A percentile compares a stretch with the other conserved stretches of the same genome.
Evolutionary conservation across 2,888 invertebrate genomes (phyloP).

Genomic region (Poecilus cupreus): DNA sequence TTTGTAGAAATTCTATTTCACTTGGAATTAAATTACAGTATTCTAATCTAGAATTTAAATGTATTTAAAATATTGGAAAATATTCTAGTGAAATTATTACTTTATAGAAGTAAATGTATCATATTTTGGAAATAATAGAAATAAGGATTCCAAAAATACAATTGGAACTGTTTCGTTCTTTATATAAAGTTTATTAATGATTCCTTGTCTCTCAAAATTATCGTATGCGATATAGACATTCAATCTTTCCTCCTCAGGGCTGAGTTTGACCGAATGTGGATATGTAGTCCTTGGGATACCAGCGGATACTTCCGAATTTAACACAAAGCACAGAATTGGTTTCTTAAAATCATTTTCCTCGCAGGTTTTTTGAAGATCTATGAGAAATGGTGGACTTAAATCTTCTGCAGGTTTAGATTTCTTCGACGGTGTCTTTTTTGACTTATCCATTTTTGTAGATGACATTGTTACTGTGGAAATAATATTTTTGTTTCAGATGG

Average conservation of each 20-base stretch:
- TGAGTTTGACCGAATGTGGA: not conserved
- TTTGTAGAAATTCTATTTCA: slow-evolving; percentile 66
- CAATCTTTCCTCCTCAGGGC: not conserved
- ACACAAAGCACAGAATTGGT: not conserved
- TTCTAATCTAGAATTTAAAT: slow-evolving; percentile 66
- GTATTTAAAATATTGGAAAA: not conserved
- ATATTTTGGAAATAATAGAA: slow-evolving; percentile 23
- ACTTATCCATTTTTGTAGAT: not conserved
- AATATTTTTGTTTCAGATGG: slow-evolving; percentile 39
- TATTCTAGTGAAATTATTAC: not conserved
- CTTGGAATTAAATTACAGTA: slow-evolving; percentile 67
- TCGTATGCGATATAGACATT: slow-evolving; percentile 28
- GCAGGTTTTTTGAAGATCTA: not conserved
- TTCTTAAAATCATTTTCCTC: not conserved
- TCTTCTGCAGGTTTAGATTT: slow-evolving; percentile 24
- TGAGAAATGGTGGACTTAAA: not conserved
- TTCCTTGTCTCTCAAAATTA: slow-evolving; percentile 40
- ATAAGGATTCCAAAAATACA: not conserved
- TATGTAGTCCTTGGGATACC: slow-evolving; percentile 26
- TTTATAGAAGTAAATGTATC: slow-evolving; percentile 30
- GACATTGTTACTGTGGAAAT: not conserved
- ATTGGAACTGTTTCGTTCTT: not conserved
- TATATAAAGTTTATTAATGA: slow-evolving; percentile 30
- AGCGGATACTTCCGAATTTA: slow-evolving; percentile 16
- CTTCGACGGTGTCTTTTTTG: not conserved